Base-by-base conservation (phyloP, 2,113 vertebrate species). In the Gorilla gorilla region DNA sequence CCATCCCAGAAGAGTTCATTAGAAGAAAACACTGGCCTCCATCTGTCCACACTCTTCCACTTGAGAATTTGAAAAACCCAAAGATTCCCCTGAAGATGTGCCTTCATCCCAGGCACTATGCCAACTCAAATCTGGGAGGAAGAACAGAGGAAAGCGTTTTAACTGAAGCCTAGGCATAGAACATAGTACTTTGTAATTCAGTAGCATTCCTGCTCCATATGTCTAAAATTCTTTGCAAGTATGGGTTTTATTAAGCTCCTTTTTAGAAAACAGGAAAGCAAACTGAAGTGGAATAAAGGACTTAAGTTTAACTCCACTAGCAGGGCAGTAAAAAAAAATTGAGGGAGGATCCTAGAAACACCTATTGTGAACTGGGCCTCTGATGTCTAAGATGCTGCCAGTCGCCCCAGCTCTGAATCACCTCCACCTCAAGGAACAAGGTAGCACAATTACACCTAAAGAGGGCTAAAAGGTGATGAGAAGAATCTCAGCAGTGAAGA, bases 231-330 rank as follows among this genome's bases (percentile, higher is more conserved):
- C 55, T 92, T 82, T 94, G 48, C 59, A 79, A 90, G n/a, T 27
- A 50, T 43, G 7, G 82, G 59, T 14, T 43, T 72, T 52, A 55
- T 61, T 57, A 78, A 84, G 30, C 25, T 90, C 32, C 76, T 96
- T 86, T 92, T 38, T 13, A 92, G 91, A 95, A 97, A 92, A 43
- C 61, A 48, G 75, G 61, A 73, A 97, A 90, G 38, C 20, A 97
- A 86, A 57, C 3, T 57, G 59, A 79, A 16, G 12, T 66, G 32
- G 61, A 82, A 52, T 48, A 80, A 86, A 73, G 55, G 61, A 66
- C 32, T 20, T 25, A 43, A 90, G 43, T 35, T n/a, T 73, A 16
- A 79, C 5, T 87, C 45, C 78, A 18, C 40, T 13, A 83, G n/a
- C 16, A 57, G 50, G 25, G 55, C 30, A 59, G 43, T 45, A 48